phyloP scores from a whole-genome alignment of 30 jellyfish, hydroid and myxozoan genomes.

The Catostylus mosaicus region DNA sequence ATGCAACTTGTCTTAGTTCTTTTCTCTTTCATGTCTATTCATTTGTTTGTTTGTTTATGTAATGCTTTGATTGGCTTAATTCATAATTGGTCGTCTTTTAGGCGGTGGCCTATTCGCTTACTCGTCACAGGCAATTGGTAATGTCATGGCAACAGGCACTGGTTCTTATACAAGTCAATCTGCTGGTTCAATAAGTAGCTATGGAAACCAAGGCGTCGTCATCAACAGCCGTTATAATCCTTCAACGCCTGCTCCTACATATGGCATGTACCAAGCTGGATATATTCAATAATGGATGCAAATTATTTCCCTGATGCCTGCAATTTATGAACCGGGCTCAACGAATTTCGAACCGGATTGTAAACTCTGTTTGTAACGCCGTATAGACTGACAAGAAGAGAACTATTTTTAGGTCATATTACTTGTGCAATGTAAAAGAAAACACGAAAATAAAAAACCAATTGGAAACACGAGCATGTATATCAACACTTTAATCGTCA shows the following conservation, averaged over 20 bases:
- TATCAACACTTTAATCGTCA: too few species aligned
- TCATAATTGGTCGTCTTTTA: background rate
- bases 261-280: slow-evolving; percentile 45
- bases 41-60: too few species aligned
- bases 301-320: background rate
- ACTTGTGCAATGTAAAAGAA: too few species aligned
- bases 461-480: too few species aligned
- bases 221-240: slow-evolving; percentile 34
- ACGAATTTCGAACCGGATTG: too few species aligned
- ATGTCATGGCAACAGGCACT: slow-evolving; percentile 96
- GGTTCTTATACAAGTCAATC: slow-evolving; percentile 63
- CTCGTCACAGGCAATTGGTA: slow-evolving; percentile 95
- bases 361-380: too few species aligned
- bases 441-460: too few species aligned
- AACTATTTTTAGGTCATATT: too few species aligned
- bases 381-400: too few species aligned
- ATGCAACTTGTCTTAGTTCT: too few species aligned
- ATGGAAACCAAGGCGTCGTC: slow-evolving; percentile 14
- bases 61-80: background rate
- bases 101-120: slow-evolving; percentile 97
- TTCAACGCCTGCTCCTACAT: slow-evolving; percentile 12
- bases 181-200: slow-evolving; percentile 3
- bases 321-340: too few species aligned
- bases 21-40: too few species aligned
- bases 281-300: slow-evolving; percentile 1